Percentiles rank a stretch among this genome's conserved stretches.
These are phyloP conservation scores for Vanessa cardui DNA, from an alignment of 2,888 invertebrate genomes.

Conservation along the genomic window DNA sequence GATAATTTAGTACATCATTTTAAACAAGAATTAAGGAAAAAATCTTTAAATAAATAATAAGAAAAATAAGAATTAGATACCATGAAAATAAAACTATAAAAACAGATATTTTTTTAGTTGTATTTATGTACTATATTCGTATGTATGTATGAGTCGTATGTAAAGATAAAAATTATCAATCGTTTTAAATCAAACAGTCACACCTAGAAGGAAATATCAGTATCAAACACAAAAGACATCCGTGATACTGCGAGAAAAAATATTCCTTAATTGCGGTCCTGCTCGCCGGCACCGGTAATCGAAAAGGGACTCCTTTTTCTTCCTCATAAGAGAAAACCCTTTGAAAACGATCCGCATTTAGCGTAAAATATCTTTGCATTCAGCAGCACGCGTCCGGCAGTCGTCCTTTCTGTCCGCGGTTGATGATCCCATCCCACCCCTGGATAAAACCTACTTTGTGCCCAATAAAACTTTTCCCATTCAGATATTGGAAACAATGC, in stretches of 20 bases:
- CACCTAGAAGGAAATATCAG: constrained; percentile 37
- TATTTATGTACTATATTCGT: too few relatives aligned
- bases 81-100: too few relatives aligned
- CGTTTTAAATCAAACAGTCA: neutral
- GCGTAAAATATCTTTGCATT: constrained; percentile 80
- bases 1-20: too few relatives aligned
- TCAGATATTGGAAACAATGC: constrained; percentile 79
- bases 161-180: too few relatives aligned
- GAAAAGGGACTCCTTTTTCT: constrained; percentile 71
- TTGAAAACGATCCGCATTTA: constrained; percentile 77
- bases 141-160: too few relatives aligned
- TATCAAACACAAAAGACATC: constrained; percentile 49
- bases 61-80: too few relatives aligned
- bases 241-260: constrained; percentile 42
- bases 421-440: constrained; percentile 68
- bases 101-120: too few relatives aligned
- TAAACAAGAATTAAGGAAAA: too few relatives aligned
- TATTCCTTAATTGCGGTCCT: constrained; percentile 67
- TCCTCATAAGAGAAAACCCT: constrained; percentile 70
- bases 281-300: constrained; percentile 66
- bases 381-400: constrained; percentile 72
- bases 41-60: too few relatives aligned
- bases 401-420: constrained; percentile 59
- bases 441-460: constrained; percentile 81
- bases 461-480: constrained; percentile 78